Evolutionary conservation across 2,113 vertebrate species (phyloP), one percentile per base, ranked within the genome.

Genomic region (Oncorhynchus nerka): DNA sequence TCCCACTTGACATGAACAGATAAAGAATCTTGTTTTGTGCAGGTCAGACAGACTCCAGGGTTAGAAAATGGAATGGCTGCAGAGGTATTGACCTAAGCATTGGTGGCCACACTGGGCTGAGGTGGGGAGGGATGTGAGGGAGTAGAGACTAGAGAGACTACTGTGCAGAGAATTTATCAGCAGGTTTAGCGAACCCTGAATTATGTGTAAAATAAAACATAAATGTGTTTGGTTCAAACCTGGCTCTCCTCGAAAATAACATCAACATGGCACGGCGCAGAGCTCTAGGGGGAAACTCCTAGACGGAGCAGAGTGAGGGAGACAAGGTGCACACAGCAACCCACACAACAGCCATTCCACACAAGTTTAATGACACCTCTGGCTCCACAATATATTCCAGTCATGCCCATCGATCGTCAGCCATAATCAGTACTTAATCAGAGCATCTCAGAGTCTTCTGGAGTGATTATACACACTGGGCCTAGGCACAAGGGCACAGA

Each of bases 321-420:
- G 20, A 19, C 20, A 1, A 61, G 39, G 71, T 9, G 57, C 39
- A 20, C 80, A 79, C 68, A 71, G 15, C 59, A n/a, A 22, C 76
- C 65, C 39, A 16, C 80, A 77, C 68, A 71, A 51, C 59, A n/a
- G 19, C 76, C 65, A 49, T 61, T 73, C 49, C 74, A 75, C 70
- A 64, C 79, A 51, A 11, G 2, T 74, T 78, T 79, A 81, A 83
- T 76, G 80, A 76, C 80, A 81, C 75, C 70, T 76, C 80, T 65
- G 79, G 75, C 70, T 79, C 71, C n/a, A 45, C 77, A 76, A 34
- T 72, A 13, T 88, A 82, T 79, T 84, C 80, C 68, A 81, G 76
- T 79, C 77, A 64, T 83, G 82, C 70, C 45, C 70, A 28, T 79
- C 75, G 59, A 62, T 75, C 55, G 5, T 73, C 59, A 15, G 19